Evolutionary conservation across 2,888 invertebrate genomes (phyloP), one percentile per base, ranked within the genome.

Genomic region (Synergus umbraculus): DNA sequence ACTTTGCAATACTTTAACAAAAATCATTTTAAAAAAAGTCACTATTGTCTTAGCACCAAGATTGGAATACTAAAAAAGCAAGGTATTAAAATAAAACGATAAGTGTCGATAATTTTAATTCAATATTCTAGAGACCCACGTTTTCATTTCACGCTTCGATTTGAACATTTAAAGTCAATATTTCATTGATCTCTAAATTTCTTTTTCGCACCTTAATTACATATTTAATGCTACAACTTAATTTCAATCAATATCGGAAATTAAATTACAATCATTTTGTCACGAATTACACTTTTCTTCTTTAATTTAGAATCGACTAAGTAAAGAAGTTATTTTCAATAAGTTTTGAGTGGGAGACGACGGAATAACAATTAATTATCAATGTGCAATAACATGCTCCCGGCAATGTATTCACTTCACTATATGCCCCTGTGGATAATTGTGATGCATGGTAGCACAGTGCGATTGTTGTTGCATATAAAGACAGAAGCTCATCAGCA

Each of bases 301-400:
- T n/a, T 10, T 58, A 3, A 58, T 58, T 18, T 58, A 4, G 1
- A 9, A 18, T 58, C 3, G 10, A 22, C 8, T 41, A 8, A 65
- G 15, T 8, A 41, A n/a, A 41, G 8, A 18, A 54, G n/a, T 18
- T 58, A 3, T 18, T 58, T 58, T 10, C 10, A 7, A 10, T 58
- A 58, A 43, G 9, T n/a, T 3, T 12, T 22, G 63, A 79, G 77
- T 41, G 65, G 63, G 63, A 78, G 44, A 44, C 60, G 41, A 54
- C 41, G 22, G 18, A 65, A 37, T 78, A 82, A 82, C 77, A 80
- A 82, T 82, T 80, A 83, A 83, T 83, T 83, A 83, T 83, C 82
- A 78, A 82, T 78, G 80, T 77, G 80, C 78, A 83, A 82, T 83
- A 83, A 83, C 82, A 78, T 78, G 78, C 65, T 49, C 73, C 77